Evolutionary conservation across 2,113 vertebrate genomes (phyloP), one percentile per base, ranked within the genome.

Genomic region (Stigmatopora nigra): DNA sequence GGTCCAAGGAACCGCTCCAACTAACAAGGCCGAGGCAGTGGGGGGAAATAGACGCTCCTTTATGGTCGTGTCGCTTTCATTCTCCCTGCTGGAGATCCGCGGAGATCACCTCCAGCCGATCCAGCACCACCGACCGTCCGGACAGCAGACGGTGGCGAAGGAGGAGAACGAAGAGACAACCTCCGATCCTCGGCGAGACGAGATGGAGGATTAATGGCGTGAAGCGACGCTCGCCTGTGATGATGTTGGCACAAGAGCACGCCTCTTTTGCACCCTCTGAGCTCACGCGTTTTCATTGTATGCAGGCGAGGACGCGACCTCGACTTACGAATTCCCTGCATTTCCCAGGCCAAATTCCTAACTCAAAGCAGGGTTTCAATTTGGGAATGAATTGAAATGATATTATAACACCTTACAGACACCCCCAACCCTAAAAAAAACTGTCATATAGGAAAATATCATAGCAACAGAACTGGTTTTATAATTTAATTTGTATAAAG

Each of bases 31-130:
- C 12, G 61, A 59, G 25, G 25, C 25, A 31, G 25, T 1, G 25
- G 25, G 13, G 73, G 73, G 72, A 67, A 52, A 45, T 70, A 57
- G 0, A 73, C 73, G 72, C 65, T 56, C 67, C 13, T 47, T 41
- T 63, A 45, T 68, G 70, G 44, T 70, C 61, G 11, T 22, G 67
- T 58, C 63, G 65, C 3, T 25, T 16, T 79, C 83, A 85, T 82
- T 45, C 65, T 68, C 64, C 73, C 19, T 49, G 8, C 31, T 4
- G 62, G 48, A 36, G 45, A 41, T 53, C 14, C 38, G 17, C 53
- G 0, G 22, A 49, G 64, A 19, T 44, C 45, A 8, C 47, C 46
- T 58, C 60, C 66, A 57, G 65, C 36, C 25, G 65, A 3, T 38
- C 15, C 38, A 41, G 38, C 38, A 41, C 38, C 6, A 41, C 4